Conservation (phyloP, 2,113 vertebrate genomes). For the Gallinago paraguaiae region DNA sequence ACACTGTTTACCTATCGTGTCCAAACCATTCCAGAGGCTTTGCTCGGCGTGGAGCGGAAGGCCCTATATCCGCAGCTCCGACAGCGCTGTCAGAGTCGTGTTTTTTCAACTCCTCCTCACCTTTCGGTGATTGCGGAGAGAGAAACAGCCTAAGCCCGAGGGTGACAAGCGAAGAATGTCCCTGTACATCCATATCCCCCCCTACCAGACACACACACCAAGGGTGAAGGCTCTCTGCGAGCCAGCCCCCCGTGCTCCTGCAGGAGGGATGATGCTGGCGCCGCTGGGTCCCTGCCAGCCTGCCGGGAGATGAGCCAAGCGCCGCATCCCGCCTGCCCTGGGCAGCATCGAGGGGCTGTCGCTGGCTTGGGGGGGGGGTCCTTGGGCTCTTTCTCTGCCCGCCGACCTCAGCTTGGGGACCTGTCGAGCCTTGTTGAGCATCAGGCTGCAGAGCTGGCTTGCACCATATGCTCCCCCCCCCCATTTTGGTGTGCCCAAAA, state of each 20-base stretch:
- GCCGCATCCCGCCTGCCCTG: not conserved
- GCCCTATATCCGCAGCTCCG: not conserved
- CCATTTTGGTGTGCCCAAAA: rapidly evolving
- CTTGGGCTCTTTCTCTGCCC: rapidly evolving
- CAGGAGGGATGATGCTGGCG: not conserved
- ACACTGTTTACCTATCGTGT: conserved; percentile 60
- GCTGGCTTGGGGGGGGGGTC: not conserved
- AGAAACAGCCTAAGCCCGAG: not conserved
- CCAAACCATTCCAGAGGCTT: conserved; percentile 55
- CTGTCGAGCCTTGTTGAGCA: not conserved
- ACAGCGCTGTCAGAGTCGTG: not conserved
- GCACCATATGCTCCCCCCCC: not conserved
- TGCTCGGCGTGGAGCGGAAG: conserved; percentile 34
- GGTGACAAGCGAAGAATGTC: conserved; percentile 18
- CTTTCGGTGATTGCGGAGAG: not conserved
- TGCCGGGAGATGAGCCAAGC: conserved; percentile 1
- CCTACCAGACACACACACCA: rapidly evolving
- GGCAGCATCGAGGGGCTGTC: not conserved
- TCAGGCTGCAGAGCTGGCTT: not conserved
- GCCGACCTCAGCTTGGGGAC: not conserved
- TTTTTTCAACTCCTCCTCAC: conserved; percentile 53
- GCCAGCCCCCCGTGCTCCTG: not conserved
- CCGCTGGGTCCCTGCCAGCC: not conserved
- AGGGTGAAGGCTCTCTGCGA: not conserved
- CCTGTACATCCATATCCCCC: not conserved